These are phyloP conservation scores for Ptychochromis oligacanthus DNA, from an alignment of 2,113 vertebrate genomes.

Conservation along the genomic window DNA sequence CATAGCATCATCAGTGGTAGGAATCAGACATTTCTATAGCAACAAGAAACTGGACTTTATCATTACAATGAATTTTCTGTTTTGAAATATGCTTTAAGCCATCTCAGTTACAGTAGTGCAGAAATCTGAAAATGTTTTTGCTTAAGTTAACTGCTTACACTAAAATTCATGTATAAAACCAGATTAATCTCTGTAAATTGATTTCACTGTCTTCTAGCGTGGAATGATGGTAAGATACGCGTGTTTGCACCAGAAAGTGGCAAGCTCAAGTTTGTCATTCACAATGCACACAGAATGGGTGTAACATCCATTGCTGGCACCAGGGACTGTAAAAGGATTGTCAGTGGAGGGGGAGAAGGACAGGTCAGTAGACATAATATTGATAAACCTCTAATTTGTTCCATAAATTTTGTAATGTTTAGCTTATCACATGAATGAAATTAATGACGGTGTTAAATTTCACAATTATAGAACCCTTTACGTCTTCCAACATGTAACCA, in stretches of 20 bases:
- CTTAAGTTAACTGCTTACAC: background rate
- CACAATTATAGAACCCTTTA: too few species aligned
- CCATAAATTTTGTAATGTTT: background rate
- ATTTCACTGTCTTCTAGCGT: constrained; percentile 74
- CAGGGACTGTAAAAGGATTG: constrained; percentile 82
- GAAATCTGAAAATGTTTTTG: background rate
- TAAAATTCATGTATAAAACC: background rate
- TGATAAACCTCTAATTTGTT: background rate
- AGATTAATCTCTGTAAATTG: background rate
- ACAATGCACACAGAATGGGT: constrained; percentile 83
- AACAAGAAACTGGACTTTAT: background rate
- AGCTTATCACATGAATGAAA: background rate
- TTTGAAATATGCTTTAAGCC: background rate
- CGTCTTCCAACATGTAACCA: too few species aligned
- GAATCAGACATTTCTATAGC: background rate
- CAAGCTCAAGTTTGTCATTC: constrained; percentile 75
- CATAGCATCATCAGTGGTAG: constrained; percentile 90
- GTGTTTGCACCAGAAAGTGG: constrained; percentile 86
- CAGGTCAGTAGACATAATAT: constrained; percentile 76
- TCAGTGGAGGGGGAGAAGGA: constrained; percentile 90
- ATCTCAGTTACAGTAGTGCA: background rate
- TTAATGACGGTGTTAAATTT: too few species aligned
- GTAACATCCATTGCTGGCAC: constrained; percentile 85
- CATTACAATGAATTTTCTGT: background rate
- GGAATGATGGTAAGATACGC: constrained; percentile 89